Evolutionary conservation across 1,140 invertebrate species (phyloP), one percentile per base, ranked within the genome.

Genomic region (Ostrea denselamellosa): DNA sequence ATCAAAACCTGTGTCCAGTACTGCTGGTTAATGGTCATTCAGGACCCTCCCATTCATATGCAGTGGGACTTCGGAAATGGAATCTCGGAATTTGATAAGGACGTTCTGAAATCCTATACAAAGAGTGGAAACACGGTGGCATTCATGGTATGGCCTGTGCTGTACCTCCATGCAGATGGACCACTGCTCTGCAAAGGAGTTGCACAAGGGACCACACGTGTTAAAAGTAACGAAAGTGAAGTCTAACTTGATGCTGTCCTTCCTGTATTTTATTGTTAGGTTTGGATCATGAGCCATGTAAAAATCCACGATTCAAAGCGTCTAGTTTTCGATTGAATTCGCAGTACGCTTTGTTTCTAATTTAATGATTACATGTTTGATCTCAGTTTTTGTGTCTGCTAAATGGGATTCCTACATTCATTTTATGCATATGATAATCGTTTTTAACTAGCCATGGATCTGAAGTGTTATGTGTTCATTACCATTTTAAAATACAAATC

Each of bases 21-120:
- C 28, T 82, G 83, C 65, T 90, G 90, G 90, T 53, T 86, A 58
- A 90, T 90, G 90, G 52, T 58, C 8, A 62, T 88, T 0, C 90
- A 90, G 19, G 85, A 86, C 10, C 86, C 88, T 25, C 88, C 90
- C 10, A 85, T 89, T 22, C 34, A 85, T 62, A 87, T 90, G 12
- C 84, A 89, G 12, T 87, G 77, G 85, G 86, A 87, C 8, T 52
- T 62, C 10, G 22, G 9, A 12, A 28, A 25, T 25, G 68, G 68
- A 77, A 34, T 77, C 25, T 77, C 68, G 2, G 34, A 85, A 9
- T 85, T 88, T 77, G 84, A 88, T 56, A 81, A n/a, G 28, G 83
- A 88, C 19, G n/a, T 85, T 17, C 85, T 81, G 52, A 85, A 85
- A 85, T 52, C 85, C 9, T 88, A 88, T 28, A 86, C 85, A 19